A percentile compares a stretch with the other conserved stretches of the same genome.
Conservation (phyloP, 2,113 vertebrate species). For the Malurus elegans region DNA sequence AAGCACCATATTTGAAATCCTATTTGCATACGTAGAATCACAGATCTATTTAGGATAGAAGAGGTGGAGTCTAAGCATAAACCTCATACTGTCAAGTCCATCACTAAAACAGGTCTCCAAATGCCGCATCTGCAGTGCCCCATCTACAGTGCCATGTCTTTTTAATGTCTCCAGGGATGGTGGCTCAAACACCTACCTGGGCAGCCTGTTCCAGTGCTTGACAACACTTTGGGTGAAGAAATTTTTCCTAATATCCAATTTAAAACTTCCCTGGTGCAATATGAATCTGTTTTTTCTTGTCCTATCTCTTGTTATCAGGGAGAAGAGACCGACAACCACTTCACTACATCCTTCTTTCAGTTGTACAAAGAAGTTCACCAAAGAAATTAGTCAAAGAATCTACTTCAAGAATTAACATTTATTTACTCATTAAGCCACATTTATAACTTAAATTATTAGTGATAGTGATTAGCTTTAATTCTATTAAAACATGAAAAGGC, state of each 20-base stretch:
- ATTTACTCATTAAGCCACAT: not conserved
- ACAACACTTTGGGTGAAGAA: not conserved
- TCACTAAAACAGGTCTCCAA: not conserved
- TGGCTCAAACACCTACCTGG: not conserved
- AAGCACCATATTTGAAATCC: not conserved
- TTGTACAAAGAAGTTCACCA: not conserved
- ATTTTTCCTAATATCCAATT: not conserved
- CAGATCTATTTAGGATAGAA: not conserved
- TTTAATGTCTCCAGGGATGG: not conserved
- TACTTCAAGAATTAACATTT: not conserved
- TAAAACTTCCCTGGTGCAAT: not conserved
- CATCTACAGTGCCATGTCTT: not conserved
- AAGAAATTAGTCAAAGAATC: not conserved
- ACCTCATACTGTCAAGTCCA: not conserved
- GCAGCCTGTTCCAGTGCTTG: not conserved
- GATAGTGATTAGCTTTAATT: not conserved
- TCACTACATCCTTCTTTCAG: not conserved
- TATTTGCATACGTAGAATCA: not conserved
- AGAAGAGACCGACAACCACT: not conserved
- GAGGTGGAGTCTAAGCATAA: not conserved
- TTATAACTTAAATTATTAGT: not conserved
- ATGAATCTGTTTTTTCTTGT: not conserved
- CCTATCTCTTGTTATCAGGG: fast-evolving
- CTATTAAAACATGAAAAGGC: not conserved
- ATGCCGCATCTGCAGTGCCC: not conserved